Percentiles rank a stretch among this genome's conserved stretches.
Evolutionary conservation across 2,888 invertebrate species (phyloP).

Genomic region (Chrysolina oricalcia): DNA sequence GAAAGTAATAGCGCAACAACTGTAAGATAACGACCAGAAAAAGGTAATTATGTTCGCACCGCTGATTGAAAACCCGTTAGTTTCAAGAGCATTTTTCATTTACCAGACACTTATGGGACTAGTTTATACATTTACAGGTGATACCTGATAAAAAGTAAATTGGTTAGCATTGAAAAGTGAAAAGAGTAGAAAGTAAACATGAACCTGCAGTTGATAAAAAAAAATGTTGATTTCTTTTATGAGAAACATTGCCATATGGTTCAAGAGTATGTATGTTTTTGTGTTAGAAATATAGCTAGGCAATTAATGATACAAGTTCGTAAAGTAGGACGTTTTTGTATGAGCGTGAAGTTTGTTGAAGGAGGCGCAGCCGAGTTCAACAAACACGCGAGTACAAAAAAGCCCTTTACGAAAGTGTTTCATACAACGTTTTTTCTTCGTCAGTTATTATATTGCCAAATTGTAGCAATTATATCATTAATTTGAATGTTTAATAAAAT

Average conservation of each 20-base stretch:
- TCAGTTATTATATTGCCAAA: too few relatives aligned
- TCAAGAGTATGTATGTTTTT: background rate
- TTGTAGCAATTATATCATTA: too few relatives aligned
- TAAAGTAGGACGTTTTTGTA: too few relatives aligned
- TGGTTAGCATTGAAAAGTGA: slow-evolving; percentile 28
- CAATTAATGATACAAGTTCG: too few relatives aligned
- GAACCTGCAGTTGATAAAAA: slow-evolving; percentile 28
- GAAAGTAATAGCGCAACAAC: background rate
- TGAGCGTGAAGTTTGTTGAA: too few relatives aligned
- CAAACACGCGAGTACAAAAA: too few relatives aligned
- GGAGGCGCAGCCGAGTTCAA: too few relatives aligned
- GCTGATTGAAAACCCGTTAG: background rate
- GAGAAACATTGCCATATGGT: background rate
- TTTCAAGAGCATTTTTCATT: background rate
- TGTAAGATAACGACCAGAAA: background rate
- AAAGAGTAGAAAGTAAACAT: slow-evolving; percentile 39
- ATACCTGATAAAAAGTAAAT: slow-evolving; percentile 4
- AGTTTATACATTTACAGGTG: background rate
- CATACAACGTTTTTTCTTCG: too few relatives aligned
- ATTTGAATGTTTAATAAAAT: too few relatives aligned
- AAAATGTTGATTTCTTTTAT: background rate
- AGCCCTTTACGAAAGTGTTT: too few relatives aligned
- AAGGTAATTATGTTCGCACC: background rate
- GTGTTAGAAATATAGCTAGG: background rate
- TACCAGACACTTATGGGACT: background rate